phyloP scores from a whole-genome alignment of 2,888 invertebrate genomes.

The Cetonia aurata region DNA sequence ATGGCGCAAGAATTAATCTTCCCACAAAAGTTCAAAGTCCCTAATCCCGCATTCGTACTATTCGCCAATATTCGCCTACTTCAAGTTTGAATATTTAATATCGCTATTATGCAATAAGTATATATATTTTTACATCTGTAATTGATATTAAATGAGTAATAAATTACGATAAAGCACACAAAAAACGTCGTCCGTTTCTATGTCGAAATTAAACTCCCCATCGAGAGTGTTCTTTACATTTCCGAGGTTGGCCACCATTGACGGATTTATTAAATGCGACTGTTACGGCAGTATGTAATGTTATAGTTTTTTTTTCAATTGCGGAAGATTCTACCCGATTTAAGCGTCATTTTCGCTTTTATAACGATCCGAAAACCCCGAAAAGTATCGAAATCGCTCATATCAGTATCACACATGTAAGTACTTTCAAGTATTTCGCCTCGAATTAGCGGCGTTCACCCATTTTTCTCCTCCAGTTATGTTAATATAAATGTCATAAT shows the following conservation, averaged over 20 bases:
- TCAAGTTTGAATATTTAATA: no score
- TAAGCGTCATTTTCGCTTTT: constrained; percentile 29
- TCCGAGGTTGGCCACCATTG: constrained; percentile 27
- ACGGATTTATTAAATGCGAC: constrained; percentile 41
- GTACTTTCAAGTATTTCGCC: constrained; percentile 40
- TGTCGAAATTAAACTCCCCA: no score
- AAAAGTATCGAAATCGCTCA: constrained; percentile 38
- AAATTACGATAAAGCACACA: no score
- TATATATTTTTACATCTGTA: no score
- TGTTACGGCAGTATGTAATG: constrained; percentile 41
- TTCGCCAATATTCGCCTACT: no score
- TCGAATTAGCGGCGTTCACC: constrained; percentile 17
- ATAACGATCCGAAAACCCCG: constrained; percentile 29
- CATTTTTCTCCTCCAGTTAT: constrained; percentile 10
- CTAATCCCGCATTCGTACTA: no score
- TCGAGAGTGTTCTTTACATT: constrained; percentile 24
- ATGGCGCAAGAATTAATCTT: no score
- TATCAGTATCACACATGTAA: constrained; percentile 54
- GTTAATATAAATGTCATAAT: constrained; percentile 37
- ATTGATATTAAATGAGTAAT: no score
- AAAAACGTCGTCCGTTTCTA: no score
- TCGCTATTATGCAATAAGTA: no score
- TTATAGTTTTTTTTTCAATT: constrained; percentile 29
- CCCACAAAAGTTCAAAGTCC: no score
- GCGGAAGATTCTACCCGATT: constrained; percentile 17